Evolutionary conservation across 2,888 invertebrate genomes (phyloP), one percentile per base, ranked within the genome.

Genomic region (Ellobium chinense): DNA sequence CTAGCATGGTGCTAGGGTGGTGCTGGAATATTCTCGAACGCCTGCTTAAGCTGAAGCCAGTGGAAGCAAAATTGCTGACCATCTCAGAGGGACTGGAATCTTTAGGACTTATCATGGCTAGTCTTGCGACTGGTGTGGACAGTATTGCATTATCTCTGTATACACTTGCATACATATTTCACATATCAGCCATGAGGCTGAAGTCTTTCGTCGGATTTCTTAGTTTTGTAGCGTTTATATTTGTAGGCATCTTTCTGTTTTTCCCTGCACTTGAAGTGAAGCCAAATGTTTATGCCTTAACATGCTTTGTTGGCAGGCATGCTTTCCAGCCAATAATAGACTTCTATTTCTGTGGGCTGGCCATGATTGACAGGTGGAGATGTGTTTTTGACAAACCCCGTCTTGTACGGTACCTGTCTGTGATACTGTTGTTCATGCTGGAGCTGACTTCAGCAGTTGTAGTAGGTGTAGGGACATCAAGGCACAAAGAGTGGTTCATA

Each of bases 401-500:
- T 21, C 65, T 89, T 18, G 29, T 86, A 39, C 85, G 91, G 31
- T 87, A 89, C 80, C 74, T 88, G 27, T 78, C 80, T 21, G 80
- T 92, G 24, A 29, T 91, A 24, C 63, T 85, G 3, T 78, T 91
- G 27, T 86, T 90, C 65, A 7, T 84, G 21, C 37, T 91, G 14
- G 88, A 92, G 81, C 87, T 88, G 39, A 80, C 84, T 12, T 87
- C 88, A 34, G 88, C 85, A 54, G 82, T 80, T n/a, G 37, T 90
- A 46, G 85, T 89, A 77, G 91, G 91, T 21, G 75, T 82, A 36
- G 84, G 87, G 65, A 88, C 90, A 21, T 86, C 88, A n/a, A 86
- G 81, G 75, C 93, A 92, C 83, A 92, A 93, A 82, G 93, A 93
- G 80, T 93, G 93, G 93, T 92, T 88, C 84, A 88, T 93, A 27